These are phyloP conservation scores for Psittacula derbiana DNA, from an alignment of 2,797 vertebrate species.

Conservation along the genomic window DNA sequence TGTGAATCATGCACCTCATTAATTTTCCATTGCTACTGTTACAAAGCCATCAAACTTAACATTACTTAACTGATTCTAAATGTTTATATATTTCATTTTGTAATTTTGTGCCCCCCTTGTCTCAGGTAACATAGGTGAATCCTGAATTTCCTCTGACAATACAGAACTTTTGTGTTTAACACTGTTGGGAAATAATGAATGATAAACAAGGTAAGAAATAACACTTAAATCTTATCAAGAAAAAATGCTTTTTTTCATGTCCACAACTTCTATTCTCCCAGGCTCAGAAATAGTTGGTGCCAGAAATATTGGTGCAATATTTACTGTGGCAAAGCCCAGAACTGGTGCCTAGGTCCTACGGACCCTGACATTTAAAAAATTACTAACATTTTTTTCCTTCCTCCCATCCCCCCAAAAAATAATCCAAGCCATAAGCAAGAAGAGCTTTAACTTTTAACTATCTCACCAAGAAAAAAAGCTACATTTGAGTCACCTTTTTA, in stretches of 20 bases:
- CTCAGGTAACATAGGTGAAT: not conserved
- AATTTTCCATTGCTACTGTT: no score
- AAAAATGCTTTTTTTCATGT: not conserved
- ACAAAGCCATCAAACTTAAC: no score
- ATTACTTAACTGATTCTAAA: no score
- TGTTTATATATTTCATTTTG: no score
- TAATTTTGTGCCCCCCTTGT: no score
- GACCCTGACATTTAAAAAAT: not conserved
- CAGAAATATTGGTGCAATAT: not conserved
- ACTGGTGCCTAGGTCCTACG: not conserved
- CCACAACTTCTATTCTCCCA: not conserved
- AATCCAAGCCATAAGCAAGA: not conserved
- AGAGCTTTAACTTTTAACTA: not conserved
- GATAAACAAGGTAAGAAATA: not conserved
- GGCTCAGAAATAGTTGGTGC: not conserved
- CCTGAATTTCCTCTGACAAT: not conserved
- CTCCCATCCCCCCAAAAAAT: rapidly evolving
- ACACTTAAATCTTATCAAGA: not conserved
- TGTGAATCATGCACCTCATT: no score
- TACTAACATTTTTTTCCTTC: rapidly evolving
- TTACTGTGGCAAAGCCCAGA: not conserved
- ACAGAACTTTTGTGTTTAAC: not conserved
- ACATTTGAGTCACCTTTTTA: not conserved
- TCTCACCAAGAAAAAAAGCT: not conserved
- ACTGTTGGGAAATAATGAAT: not conserved